Conservation (phyloP, 2,113 vertebrate genomes). For the Coregonus clupeaformis region DNA sequence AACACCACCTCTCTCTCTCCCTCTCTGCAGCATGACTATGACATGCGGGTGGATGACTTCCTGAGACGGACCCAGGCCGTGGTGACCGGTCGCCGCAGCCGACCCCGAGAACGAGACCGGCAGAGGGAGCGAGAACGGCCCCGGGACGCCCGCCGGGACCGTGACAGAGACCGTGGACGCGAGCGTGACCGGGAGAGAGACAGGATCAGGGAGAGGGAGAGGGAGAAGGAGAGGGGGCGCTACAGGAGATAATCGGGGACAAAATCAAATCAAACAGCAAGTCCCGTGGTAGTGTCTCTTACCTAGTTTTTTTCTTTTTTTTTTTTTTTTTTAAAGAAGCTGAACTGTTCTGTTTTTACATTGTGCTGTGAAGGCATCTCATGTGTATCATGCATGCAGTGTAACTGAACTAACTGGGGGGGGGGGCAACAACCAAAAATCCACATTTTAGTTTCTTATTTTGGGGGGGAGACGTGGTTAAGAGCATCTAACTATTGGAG, state of each 20-base stretch:
- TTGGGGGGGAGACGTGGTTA: background rate
- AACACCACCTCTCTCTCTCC: background rate
- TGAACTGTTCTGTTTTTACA: conserved; percentile 1
- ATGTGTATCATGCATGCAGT: conserved; percentile 41
- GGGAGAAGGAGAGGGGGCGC: conserved; percentile 92
- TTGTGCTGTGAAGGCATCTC: conserved; percentile 12
- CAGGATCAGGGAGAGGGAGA: conserved; percentile 77
- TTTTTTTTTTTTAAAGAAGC: background rate
- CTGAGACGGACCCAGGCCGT: conserved; percentile 94
- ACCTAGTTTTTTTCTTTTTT: background rate
- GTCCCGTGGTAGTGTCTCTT: background rate
- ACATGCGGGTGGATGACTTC: conserved; percentile 98
- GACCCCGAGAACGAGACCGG: conserved; percentile 87
- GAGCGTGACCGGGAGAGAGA: conserved; percentile 87
- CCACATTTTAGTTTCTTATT: no score
- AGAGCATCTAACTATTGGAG: background rate
- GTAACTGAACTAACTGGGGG: conserved; percentile 17
- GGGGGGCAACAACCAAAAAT: conserved; percentile 18
- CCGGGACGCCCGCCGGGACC: conserved; percentile 82
- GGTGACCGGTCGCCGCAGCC: conserved; percentile 88
- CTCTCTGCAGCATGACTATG: conserved; percentile 89
- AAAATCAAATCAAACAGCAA: background rate
- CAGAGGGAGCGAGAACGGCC: conserved; percentile 85
- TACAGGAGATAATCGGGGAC: conserved; percentile 75
- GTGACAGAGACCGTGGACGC: conserved; percentile 64